phyloP scores from a whole-genome alignment of 92 coral and sea anemone genomes.

The Blastomussa wellsi region DNA sequence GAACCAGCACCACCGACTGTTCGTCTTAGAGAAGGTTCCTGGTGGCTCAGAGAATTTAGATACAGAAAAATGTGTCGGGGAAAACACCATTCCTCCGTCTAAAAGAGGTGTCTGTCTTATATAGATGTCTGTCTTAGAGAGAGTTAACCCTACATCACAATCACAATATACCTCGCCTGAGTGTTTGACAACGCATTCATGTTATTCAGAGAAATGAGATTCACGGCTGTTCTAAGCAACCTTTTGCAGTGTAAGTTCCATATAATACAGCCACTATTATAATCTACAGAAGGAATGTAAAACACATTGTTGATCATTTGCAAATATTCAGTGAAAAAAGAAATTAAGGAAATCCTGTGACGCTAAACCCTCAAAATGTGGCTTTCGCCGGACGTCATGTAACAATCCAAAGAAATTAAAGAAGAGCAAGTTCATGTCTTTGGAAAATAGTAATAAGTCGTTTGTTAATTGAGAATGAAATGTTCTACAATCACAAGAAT shows the following conservation, averaged over 20 bases:
- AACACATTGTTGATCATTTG: background rate
- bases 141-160: too few relatives aligned
- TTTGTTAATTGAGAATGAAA: background rate
- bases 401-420: background rate
- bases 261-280: background rate
- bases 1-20: too few relatives aligned
- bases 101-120: too few relatives aligned
- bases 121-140: too few relatives aligned
- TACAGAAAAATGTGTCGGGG: too few relatives aligned
- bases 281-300: background rate
- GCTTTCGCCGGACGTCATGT: background rate
- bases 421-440: background rate
- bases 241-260: background rate
- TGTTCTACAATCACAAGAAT: background rate
- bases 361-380: background rate
- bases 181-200: background rate
- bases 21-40: too few relatives aligned
- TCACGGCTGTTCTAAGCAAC: background rate
- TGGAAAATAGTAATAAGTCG: background rate
- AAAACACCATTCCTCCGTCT: too few relatives aligned
- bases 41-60: too few relatives aligned
- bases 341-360: too few relatives aligned
- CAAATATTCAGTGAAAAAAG: background rate
- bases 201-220: background rate
- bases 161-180: background rate